phyloP scores from a whole-genome alignment of 2,113 vertebrate genomes.

The Hymenochirus boettgeri region DNA sequence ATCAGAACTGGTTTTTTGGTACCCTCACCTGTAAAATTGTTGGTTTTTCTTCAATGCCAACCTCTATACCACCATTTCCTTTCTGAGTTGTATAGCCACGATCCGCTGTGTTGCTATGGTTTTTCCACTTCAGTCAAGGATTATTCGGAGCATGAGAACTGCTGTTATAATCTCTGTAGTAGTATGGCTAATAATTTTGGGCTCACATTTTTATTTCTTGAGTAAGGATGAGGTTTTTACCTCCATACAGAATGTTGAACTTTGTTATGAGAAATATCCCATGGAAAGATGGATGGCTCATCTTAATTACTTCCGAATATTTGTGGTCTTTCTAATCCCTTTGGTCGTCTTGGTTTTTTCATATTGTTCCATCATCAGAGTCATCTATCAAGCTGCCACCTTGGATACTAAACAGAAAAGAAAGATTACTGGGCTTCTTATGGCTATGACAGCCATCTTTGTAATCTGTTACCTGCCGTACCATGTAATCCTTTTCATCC shows the following conservation, averaged over 20 bases:
- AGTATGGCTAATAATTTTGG: constrained; percentile 24
- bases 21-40: constrained; percentile 23
- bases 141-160: constrained; percentile 24
- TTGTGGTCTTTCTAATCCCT: constrained; percentile 34
- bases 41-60: constrained; percentile 47
- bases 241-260: constrained; percentile 26
- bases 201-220: constrained; percentile 23
- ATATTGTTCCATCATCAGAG: constrained; percentile 31
- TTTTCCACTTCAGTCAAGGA: constrained; percentile 26
- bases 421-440: constrained; percentile 28
- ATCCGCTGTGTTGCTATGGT: constrained; percentile 42
- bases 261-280: constrained; percentile 43
- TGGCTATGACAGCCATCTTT: constrained; percentile 37
- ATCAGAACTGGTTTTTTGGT: constrained; percentile 38
- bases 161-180: constrained; percentile 1
- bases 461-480: constrained; percentile 42
- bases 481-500: constrained; percentile 40
- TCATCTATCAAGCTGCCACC: neutral
- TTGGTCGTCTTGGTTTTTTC: constrained; percentile 29
- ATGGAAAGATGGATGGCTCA: constrained; percentile 37
- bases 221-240: constrained; percentile 3
- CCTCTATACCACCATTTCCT: constrained; percentile 39
- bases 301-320: constrained; percentile 42
- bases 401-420: constrained; percentile 21
- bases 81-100: constrained; percentile 42